Evolutionary conservation across 2,113 vertebrate genomes (phyloP).

Genomic region (Serinus canaria): DNA sequence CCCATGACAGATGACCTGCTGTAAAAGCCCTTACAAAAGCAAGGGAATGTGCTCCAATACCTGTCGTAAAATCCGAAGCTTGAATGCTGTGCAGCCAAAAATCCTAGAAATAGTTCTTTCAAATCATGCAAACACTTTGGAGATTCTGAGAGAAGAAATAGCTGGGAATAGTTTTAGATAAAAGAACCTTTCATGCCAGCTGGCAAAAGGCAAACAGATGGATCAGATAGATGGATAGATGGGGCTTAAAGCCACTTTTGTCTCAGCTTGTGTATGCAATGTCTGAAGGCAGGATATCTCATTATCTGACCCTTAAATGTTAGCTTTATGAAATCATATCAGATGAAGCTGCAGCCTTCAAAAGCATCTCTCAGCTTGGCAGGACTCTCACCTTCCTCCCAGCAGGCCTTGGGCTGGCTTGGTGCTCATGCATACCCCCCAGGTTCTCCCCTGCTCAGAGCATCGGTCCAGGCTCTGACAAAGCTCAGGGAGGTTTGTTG

Average conservation of each 20-base stretch:
- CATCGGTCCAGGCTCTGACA: not conserved
- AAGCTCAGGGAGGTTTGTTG: not conserved
- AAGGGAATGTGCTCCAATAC: not conserved
- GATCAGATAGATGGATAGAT: conserved; percentile 21
- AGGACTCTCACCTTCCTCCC: not conserved
- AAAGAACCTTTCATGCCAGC: conserved; percentile 10
- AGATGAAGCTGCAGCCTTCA: not conserved
- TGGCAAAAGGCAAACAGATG: conserved; percentile 28
- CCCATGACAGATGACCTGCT: not conserved
- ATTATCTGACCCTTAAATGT: conserved; percentile 29
- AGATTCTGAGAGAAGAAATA: conserved; percentile 27
- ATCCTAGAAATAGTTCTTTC: not conserved
- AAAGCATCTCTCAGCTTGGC: not conserved
- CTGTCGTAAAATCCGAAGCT: not conserved
- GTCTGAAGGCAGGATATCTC: conserved; percentile 13
- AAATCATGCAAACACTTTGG: not conserved
- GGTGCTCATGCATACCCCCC: not conserved
- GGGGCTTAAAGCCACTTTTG: conserved; percentile 39
- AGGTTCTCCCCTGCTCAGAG: not conserved
- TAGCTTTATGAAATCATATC: conserved; percentile 28
- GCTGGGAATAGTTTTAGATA: conserved; percentile 39
- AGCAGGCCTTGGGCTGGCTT: not conserved
- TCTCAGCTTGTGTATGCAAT: not conserved
- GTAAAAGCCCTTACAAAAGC: not conserved
- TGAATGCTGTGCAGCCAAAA: not conserved